phyloP scores from a whole-genome alignment of 1,140 invertebrate species.

The Leptestheria dahalacensis region DNA sequence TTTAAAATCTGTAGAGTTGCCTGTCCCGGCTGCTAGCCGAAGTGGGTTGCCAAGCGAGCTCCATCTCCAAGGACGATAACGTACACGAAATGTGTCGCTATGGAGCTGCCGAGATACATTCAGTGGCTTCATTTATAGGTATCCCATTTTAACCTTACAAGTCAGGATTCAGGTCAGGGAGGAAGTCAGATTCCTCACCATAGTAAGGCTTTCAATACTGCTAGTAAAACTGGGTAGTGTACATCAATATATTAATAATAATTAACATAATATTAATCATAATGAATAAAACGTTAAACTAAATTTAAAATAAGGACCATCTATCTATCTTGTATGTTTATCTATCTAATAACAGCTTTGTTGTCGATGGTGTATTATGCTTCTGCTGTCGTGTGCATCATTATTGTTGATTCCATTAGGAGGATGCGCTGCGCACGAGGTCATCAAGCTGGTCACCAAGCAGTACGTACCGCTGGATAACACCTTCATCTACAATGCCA shows the following conservation, averaged over 20 bases:
- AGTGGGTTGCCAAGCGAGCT: slow-evolving; percentile 46
- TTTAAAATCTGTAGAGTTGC: background rate
- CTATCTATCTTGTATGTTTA: no score
- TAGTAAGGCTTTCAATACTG: no score
- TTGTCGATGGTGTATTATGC: background rate
- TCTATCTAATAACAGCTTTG: no score
- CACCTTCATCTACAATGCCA: slow-evolving; percentile 89
- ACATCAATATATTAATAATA: no score
- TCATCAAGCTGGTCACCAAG: slow-evolving; percentile 90
- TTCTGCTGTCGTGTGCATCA: background rate
- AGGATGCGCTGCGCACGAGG: slow-evolving; percentile 87
- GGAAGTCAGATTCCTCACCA: no score
- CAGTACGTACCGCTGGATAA: slow-evolving; percentile 95
- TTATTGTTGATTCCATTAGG: slow-evolving; percentile 33
- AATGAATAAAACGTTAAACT: no score
- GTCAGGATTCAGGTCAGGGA: no score
- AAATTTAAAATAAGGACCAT: no score
- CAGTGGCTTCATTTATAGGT: slow-evolving; percentile 84
- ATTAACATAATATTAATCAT: no score
- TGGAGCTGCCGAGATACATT: slow-evolving; percentile 86
- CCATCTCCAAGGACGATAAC: slow-evolving; percentile 74
- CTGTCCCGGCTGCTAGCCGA: slow-evolving; percentile 57
- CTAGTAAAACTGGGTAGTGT: no score
- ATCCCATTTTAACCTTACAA: no score
- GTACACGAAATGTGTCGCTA: slow-evolving; percentile 89